Percentiles rank a stretch among this genome's conserved stretches.
Conservation (phyloP, 2,888 invertebrate species). For the Sinopyrophorus schimmeli region DNA sequence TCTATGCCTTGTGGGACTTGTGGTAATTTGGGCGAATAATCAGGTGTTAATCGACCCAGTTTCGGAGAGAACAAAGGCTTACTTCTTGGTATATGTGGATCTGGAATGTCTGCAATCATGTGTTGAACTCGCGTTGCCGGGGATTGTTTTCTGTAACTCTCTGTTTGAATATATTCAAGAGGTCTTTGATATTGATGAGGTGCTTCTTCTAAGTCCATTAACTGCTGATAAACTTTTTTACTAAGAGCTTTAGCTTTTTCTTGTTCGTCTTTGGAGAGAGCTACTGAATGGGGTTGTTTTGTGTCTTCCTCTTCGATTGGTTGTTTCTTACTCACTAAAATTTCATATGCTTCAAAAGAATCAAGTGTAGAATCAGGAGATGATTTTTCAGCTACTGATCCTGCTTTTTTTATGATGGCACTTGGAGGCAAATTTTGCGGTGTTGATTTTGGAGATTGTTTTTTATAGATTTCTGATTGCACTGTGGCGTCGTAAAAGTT, state of each 20-base stretch:
- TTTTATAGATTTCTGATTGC: too few species aligned
- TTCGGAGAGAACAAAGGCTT: not conserved
- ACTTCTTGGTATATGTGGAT: constrained; percentile 6
- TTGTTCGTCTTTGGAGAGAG: not conserved
- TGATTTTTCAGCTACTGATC: too few species aligned
- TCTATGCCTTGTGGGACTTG: not conserved
- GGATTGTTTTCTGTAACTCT: too few species aligned
- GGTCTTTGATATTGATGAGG: not conserved
- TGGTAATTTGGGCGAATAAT: constrained; percentile 11
- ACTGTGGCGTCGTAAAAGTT: too few species aligned
- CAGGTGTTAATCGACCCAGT: not conserved
- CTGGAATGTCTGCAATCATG: constrained; percentile 6
- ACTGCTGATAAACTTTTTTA: not conserved
- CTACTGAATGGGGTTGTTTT: not conserved
- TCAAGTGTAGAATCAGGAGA: constrained; percentile 3
- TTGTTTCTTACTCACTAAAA: not conserved
- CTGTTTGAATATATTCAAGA: not conserved
- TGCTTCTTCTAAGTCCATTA: not conserved
- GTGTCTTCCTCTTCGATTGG: not conserved
- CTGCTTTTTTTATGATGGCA: too few species aligned
- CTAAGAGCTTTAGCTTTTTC: not conserved
- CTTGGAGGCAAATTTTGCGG: too few species aligned
- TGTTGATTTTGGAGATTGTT: too few species aligned
- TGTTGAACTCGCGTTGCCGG: constrained; percentile 4
- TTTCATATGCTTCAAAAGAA: constrained; percentile 3